phyloP scores from a whole-genome alignment of 2,113 vertebrate genomes.

The Hippoglossus stenolepis region DNA sequence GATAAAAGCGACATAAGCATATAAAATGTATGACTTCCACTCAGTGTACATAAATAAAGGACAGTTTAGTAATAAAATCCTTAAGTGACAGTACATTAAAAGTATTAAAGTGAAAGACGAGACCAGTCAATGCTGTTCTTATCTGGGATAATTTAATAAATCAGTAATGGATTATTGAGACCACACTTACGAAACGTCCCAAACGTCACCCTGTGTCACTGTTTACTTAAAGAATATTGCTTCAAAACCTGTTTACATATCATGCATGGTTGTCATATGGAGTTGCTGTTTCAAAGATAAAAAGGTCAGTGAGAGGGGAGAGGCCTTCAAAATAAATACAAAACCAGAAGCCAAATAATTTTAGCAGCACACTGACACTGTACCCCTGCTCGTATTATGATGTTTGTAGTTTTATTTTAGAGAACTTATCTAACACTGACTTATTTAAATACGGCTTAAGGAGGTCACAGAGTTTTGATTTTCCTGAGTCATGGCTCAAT shows the following conservation, averaged over 20 bases:
- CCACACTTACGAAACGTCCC: neutral
- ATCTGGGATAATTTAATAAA: slow-evolving; percentile 5
- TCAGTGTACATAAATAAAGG: neutral
- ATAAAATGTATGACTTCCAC: slow-evolving; percentile 13
- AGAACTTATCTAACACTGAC: slow-evolving; percentile 11
- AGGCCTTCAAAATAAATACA: slow-evolving; percentile 9
- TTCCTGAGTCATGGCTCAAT: slow-evolving; percentile 9
- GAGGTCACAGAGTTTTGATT: neutral
- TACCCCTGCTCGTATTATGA: neutral
- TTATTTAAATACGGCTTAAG: slow-evolving; percentile 27
- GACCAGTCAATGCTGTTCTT: neutral
- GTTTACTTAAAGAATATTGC: neutral
- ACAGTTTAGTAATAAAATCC: slow-evolving; percentile 7
- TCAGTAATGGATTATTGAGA: neutral
- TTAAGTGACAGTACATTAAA: neutral
- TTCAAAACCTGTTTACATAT: slow-evolving; percentile 30
- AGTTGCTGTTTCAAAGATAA: slow-evolving; percentile 14
- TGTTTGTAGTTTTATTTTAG: slow-evolving; percentile 5
- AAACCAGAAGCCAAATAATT: neutral
- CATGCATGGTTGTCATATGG: slow-evolving; percentile 11
- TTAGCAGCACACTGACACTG: slow-evolving; percentile 1
- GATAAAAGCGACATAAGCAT: neutral
- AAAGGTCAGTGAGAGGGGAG: slow-evolving; percentile 17
- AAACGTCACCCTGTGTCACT: no score
- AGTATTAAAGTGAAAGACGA: neutral